phyloP scores from a whole-genome alignment of 2,113 vertebrate species.

The Peucedramus taeniatus region DNA sequence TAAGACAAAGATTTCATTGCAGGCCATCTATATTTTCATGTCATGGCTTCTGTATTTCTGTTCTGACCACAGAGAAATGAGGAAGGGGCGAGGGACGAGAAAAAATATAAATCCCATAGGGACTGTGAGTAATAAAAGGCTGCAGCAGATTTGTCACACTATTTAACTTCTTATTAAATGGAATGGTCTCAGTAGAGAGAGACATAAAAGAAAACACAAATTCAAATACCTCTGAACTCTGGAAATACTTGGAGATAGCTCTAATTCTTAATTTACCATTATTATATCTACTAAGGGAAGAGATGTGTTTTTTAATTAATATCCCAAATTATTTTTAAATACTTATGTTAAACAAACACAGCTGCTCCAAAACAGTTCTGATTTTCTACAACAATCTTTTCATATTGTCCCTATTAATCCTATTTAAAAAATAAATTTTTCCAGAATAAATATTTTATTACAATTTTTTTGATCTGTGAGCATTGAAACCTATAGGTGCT shows the following conservation, averaged over 20 bases:
- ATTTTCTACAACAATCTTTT: not conserved
- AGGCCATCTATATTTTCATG: not conserved
- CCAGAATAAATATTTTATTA: not conserved
- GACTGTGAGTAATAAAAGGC: constrained; percentile 32
- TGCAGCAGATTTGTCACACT: constrained; percentile 42
- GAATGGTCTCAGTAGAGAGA: constrained; percentile 4
- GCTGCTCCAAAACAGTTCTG: not conserved
- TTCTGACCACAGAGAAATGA: not conserved
- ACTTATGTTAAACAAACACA: not conserved
- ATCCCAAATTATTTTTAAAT: not conserved
- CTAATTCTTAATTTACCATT: constrained; percentile 4
- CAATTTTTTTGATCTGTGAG: not conserved
- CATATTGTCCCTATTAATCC: not conserved
- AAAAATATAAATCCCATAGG: not conserved
- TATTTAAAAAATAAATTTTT: not conserved
- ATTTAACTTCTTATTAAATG: constrained; percentile 44
- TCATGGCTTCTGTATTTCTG: not conserved
- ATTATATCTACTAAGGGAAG: not conserved
- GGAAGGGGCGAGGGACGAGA: not conserved
- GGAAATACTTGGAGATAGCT: not conserved
- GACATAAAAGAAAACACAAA: constrained; percentile 1
- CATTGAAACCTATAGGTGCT: not conserved
- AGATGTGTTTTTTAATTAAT: not conserved
- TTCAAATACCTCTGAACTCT: constrained; percentile 19
- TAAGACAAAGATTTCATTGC: not conserved